These are phyloP conservation scores for Standfussiana lucernea DNA, from an alignment of 2,888 invertebrate species.

Conservation along the genomic window DNA sequence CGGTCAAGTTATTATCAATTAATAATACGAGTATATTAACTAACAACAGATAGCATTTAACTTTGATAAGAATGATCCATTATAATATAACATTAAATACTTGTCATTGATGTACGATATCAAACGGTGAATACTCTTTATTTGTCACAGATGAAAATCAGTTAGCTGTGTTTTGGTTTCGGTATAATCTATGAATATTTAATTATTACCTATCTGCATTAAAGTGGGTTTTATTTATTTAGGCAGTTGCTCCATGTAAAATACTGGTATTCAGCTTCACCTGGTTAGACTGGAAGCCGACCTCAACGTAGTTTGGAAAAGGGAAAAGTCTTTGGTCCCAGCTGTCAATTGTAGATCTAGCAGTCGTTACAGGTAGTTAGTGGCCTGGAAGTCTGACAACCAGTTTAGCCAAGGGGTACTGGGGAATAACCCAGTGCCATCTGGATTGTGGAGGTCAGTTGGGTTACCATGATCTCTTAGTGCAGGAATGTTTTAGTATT, in stretches of 20 bases:
- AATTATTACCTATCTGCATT: not conserved
- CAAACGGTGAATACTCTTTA: conserved; percentile 1
- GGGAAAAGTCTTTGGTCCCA: too few relatives aligned
- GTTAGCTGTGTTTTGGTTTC: too few relatives aligned
- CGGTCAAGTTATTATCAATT: conserved; percentile 30
- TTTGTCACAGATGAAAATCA: conserved; percentile 17
- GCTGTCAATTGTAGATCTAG: too few relatives aligned
- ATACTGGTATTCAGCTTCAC: not conserved
- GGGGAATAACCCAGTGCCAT: too few relatives aligned
- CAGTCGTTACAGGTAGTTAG: too few relatives aligned
- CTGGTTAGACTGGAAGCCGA: not conserved
- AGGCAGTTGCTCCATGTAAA: not conserved
- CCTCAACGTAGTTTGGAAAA: not conserved
- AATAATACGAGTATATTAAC: conserved; percentile 10
- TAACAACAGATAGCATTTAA: conserved; percentile 17
- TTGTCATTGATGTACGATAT: conserved; percentile 31
- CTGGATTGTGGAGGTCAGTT: too few relatives aligned
- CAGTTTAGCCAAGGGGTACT: too few relatives aligned
- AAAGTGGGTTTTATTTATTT: not conserved
- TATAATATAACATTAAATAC: conserved; percentile 17
- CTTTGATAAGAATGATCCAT: conserved; percentile 31
- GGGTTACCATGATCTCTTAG: too few relatives aligned
- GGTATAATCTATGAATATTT: conserved; percentile 3
- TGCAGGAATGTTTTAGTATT: too few relatives aligned
- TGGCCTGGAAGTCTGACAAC: too few relatives aligned